A percentile compares a stretch with the other conserved stretches of the same genome.
These are phyloP conservation scores for Bombus huntii DNA, from an alignment of 1,140 invertebrate genomes.

Conservation along the genomic window DNA sequence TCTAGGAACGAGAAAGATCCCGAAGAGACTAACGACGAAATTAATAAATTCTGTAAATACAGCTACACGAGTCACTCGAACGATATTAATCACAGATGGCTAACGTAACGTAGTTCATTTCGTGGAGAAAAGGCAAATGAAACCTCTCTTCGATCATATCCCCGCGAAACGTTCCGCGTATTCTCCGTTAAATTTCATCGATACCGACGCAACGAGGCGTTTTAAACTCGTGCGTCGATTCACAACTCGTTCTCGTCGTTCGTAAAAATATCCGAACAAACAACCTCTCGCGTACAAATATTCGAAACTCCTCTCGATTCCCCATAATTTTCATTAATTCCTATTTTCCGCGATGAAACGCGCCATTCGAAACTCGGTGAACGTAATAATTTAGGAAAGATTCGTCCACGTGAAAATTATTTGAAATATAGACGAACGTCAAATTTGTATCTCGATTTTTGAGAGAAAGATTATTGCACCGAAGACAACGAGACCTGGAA, in stretches of 20 bases:
- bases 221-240: not conserved
- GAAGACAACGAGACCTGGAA: not conserved
- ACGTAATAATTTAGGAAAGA: not conserved
- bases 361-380: not conserved
- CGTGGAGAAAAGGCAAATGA: not conserved
- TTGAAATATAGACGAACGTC: not conserved
- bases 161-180: no score
- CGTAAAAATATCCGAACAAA: not conserved
- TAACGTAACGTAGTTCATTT: not conserved
- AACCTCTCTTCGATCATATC: no score
- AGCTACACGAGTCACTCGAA: not conserved
- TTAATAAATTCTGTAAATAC: conserved; percentile 7
- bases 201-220: not conserved
- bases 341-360: not conserved
- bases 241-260: not conserved
- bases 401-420: not conserved
- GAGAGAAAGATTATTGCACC: not conserved
- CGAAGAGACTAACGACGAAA: not conserved
- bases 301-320: not conserved
- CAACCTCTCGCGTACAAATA: not conserved
- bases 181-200: conserved; percentile 4
- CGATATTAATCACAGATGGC: not conserved
- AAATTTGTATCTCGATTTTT: not conserved
- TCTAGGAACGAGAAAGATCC: no score
- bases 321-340: not conserved